Evolutionary conservation across 2,888 invertebrate genomes (phyloP).

Genomic region (Phyto melanocephala): DNA sequence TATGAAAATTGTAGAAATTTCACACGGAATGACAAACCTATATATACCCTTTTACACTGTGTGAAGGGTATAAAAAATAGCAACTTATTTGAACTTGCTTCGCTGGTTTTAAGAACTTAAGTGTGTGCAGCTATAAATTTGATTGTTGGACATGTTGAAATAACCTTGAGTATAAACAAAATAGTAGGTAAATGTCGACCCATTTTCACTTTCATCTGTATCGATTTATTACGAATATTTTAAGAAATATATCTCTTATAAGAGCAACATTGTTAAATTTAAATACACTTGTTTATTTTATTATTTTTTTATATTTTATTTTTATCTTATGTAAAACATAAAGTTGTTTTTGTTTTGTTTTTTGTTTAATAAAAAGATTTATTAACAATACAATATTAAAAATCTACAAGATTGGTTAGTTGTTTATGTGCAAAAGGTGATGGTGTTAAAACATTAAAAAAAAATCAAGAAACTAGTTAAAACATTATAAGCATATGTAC

Average conservation of each 20-base stretch:
- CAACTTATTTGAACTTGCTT: slow-evolving; percentile 20
- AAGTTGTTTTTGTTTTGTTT: slow-evolving; percentile 10
- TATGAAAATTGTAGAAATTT: too few relatives aligned
- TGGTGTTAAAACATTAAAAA: not conserved
- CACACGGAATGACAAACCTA: too few relatives aligned
- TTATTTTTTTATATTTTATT: not conserved
- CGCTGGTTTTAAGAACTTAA: slow-evolving; percentile 39
- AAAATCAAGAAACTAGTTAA: slow-evolving; percentile 37
- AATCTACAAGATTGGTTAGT: slow-evolving; percentile 49
- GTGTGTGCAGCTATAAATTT: not conserved
- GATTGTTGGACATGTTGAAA: not conserved
- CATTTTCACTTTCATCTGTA: slow-evolving; percentile 39
- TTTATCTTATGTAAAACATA: slow-evolving; percentile 13
- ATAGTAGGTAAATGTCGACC: slow-evolving; percentile 10
- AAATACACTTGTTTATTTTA: not conserved
- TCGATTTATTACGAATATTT: not conserved
- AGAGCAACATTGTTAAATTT: not conserved
- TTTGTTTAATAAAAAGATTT: slow-evolving; percentile 52
- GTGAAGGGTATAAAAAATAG: not conserved
- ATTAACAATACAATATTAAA: slow-evolving; percentile 41
- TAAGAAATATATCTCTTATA: not conserved
- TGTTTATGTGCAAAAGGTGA: not conserved
- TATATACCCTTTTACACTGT: too few relatives aligned
- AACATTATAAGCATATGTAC: slow-evolving; percentile 28
- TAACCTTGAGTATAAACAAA: slow-evolving; percentile 17